Evolutionary conservation across 2,888 invertebrate species (phyloP).

Genomic region (Asteroscopus sphinx): DNA sequence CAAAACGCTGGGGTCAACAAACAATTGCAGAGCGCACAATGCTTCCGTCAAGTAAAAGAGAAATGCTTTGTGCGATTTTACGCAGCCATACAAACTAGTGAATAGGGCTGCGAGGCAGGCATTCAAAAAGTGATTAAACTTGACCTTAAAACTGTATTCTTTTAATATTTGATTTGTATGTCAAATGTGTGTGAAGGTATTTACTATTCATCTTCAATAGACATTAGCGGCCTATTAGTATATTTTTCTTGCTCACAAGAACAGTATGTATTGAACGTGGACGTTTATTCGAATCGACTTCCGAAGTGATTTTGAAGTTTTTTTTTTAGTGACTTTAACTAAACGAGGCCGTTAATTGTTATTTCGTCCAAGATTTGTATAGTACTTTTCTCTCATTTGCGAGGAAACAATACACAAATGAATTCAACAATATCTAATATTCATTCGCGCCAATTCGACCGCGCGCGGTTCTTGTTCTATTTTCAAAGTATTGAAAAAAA

Average conservation of each 20-base stretch:
- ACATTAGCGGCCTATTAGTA: not conserved
- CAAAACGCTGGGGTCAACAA: slow-evolving; percentile 23
- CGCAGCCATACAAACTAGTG: slow-evolving; percentile 7
- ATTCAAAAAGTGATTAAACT: slow-evolving; percentile 9
- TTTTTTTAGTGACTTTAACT: too few species aligned
- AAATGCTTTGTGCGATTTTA: slow-evolving; percentile 26
- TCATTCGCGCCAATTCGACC: too few species aligned
- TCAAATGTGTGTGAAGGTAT: slow-evolving; percentile 11
- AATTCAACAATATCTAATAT: too few species aligned
- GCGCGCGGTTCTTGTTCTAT: too few species aligned
- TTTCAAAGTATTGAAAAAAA: too few species aligned
- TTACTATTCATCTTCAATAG: slow-evolving; percentile 6
- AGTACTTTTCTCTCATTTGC: too few species aligned
- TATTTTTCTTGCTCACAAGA: not conserved
- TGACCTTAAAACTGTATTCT: slow-evolving; percentile 27
- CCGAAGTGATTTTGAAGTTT: too few species aligned
- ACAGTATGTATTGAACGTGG: too few species aligned
- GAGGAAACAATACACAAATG: too few species aligned
- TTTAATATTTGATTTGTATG: slow-evolving; percentile 17
- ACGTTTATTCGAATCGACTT: too few species aligned
- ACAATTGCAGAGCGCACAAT: slow-evolving; percentile 25
- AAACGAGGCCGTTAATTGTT: too few species aligned
- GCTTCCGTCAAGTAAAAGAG: slow-evolving; percentile 26
- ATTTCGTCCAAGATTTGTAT: too few species aligned
- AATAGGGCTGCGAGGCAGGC: slow-evolving; percentile 26